Percentiles rank a stretch among this genome's conserved stretches.
phyloP scores from a whole-genome alignment of 2,888 invertebrate species.

The Apocheima hispidaria region DNA sequence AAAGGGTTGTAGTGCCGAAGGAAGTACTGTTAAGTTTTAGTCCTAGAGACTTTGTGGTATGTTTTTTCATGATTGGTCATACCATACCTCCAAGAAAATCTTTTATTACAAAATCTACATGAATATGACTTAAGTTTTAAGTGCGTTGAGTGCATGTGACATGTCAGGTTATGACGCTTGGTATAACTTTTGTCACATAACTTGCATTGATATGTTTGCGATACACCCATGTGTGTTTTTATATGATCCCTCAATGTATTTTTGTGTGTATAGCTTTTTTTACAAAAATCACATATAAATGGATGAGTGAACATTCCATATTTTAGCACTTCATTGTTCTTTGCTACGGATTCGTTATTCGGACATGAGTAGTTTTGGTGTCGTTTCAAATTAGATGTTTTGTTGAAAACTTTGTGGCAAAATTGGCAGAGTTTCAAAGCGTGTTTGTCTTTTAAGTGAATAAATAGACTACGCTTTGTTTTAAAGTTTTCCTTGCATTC shows the following conservation, averaged over 20 bases:
- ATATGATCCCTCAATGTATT: background rate
- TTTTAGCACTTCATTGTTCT: slow-evolving; percentile 1
- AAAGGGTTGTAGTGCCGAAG: no score
- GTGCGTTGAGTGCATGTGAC: background rate
- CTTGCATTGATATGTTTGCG: background rate
- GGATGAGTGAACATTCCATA: background rate
- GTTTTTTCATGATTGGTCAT: background rate
- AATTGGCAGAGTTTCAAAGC: background rate
- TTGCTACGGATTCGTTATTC: background rate
- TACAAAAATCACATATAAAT: slow-evolving; percentile 13
- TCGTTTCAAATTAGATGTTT: slow-evolving; percentile 1
- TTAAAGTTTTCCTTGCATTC: background rate
- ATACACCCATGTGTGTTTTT: background rate
- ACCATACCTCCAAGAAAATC: background rate
- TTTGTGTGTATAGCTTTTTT: background rate
- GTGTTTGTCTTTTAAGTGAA: background rate
- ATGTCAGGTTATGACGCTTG: background rate
- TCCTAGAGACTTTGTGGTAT: background rate
- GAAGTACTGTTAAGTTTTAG: background rate
- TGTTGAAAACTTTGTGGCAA: slow-evolving; percentile 1
- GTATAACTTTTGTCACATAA: slow-evolving; percentile 4
- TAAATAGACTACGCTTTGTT: background rate
- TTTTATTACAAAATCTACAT: background rate
- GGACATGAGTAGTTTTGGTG: background rate
- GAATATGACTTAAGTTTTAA: background rate